Evolutionary conservation across 2,113 vertebrate genomes (phyloP), one percentile per base, ranked within the genome.

Genomic region (Illadopsis cleaveri): DNA sequence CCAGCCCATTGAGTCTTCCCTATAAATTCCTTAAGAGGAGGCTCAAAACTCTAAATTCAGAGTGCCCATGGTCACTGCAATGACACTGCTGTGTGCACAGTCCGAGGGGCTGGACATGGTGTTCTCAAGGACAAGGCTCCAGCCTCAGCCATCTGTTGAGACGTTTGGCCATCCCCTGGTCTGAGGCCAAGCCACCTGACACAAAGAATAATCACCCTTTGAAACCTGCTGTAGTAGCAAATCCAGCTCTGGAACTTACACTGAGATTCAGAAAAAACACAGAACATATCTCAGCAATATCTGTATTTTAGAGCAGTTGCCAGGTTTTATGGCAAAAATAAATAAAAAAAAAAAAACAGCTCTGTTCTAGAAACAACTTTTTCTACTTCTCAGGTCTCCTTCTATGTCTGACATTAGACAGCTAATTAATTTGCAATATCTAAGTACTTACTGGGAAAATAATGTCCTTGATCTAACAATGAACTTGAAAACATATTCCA

Each of bases 401-500:
- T 80, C 51, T 84, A 42, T 83, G 57, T 27, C 33, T 94, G 70
- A 48, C 58, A 87, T 19, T 86, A 70, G 31, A 90, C 50, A 91
- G 61, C 30, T 91, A 91, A 95, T 95, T 70, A 91, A 77, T 73
- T 31, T 37, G 50, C 84, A 88, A 24, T 22, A 75, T 25, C 65
- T 66, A 90, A 37, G 72, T 92, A 99, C 99, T 99, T 97, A 99
- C 99, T 99, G 99, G 80, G 99, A 99, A 98, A 99, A 99, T 92
- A 99, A 98, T 85, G 98, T 99, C 90, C 99, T 98, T 17, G 99
- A 99, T 86, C 99, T 98, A 75, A 99, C 99, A 77, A 99, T 99
- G 98, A 99, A 99, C 97, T 99, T 99, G 98, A 99, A 99, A 95
- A 99, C 99, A 93, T 99, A 99, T 96, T 99, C 99, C 45, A 99